Evolutionary conservation across 64 coral and sea anemone species (phyloP).

Genomic region (Pocillopora damicornis): DNA sequence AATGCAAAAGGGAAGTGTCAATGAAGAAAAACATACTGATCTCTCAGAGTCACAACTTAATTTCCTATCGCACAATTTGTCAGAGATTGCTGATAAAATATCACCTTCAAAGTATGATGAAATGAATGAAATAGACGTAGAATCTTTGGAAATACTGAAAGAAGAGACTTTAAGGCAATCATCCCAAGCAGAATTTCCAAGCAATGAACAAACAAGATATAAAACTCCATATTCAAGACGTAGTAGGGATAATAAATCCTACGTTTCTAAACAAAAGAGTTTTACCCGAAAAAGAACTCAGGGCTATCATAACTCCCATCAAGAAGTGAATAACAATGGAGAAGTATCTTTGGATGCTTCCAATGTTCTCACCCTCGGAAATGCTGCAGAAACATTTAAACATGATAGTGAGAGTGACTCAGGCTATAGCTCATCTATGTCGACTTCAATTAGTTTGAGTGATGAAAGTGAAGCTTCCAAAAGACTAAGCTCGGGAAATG

Average conservation of each 20-base stretch:
- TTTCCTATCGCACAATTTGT: constrained; percentile 68
- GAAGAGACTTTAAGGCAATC: constrained; percentile 15
- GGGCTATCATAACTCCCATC: background rate
- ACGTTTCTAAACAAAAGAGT: constrained; percentile 66
- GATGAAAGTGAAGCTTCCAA: constrained; percentile 46
- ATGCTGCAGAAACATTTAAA: background rate
- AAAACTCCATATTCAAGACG: constrained; percentile 72
- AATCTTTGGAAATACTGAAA: constrained; percentile 1
- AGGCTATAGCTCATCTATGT: constrained; percentile 80
- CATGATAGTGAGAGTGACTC: constrained; percentile 66
- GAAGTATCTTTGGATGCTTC: background rate
- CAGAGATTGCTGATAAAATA: constrained; percentile 83
- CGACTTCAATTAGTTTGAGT: constrained; percentile 62
- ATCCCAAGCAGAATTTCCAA: background rate
- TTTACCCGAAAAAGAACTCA: constrained; percentile 52
- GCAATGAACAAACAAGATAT: background rate
- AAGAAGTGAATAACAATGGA: constrained; percentile 28
- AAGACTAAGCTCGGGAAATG: constrained; percentile 30
- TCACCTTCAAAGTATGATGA: constrained; percentile 46
- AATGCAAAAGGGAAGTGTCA: background rate
- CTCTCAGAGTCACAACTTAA: constrained; percentile 78
- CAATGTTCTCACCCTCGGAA: background rate
- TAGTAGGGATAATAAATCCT: constrained; percentile 29
- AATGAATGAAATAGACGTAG: constrained; percentile 17
- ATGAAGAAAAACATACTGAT: constrained; percentile 27